Base-by-base conservation (phyloP, 2,797 vertebrate species). In the Lacerta viridis region DNA sequence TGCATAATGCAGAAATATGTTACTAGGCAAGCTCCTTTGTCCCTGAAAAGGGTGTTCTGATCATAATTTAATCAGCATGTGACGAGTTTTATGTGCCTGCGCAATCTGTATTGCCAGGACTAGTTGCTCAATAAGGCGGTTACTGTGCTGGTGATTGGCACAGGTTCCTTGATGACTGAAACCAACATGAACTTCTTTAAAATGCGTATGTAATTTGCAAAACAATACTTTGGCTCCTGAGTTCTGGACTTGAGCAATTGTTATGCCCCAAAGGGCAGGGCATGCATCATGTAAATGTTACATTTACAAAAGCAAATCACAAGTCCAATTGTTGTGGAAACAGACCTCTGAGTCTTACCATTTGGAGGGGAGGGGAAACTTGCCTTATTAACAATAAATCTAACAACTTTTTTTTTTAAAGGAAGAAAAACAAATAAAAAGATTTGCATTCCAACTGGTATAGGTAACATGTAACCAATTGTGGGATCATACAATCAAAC, bases 151-250 rank as follows among this genome's bases (percentile, higher is more conserved):
- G 64, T 27, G 18, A 59, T n/a, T 87, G 79, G 29, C 46, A 39
- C 79, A 75, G 33, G 71, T 72, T 72, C n/a, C 36, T 72, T 72
- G n/a, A 72, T 33, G 15, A 6, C 43, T n/a, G 43, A 79, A 55
- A 55, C 46, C 29, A 6, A 79, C 46, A 18, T 79, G 77, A 55
- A 79, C 27, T 17, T 79, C 46, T 41, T 33, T 68, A 68, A 68
- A 69, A 77, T 77, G 72, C 43, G 6, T 20, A 68, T 50, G 33
- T 39, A 46, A 88, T 41, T 88, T 84, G 27, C 33, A 69, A 33
- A 88, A 88, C 80, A 88, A 88, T 88, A 69, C 33, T 27, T 23
- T 88, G 43, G 41, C 72, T 88, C 27, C 15, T 50, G 29, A n/a
- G 36, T 72, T 46, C 29, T 72, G 77, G 5, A 15, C 46, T 87